Percentiles rank a stretch among this genome's conserved stretches.
Evolutionary conservation across 2,888 invertebrate species (phyloP).

Genomic region (Siphlonurus alternatus): DNA sequence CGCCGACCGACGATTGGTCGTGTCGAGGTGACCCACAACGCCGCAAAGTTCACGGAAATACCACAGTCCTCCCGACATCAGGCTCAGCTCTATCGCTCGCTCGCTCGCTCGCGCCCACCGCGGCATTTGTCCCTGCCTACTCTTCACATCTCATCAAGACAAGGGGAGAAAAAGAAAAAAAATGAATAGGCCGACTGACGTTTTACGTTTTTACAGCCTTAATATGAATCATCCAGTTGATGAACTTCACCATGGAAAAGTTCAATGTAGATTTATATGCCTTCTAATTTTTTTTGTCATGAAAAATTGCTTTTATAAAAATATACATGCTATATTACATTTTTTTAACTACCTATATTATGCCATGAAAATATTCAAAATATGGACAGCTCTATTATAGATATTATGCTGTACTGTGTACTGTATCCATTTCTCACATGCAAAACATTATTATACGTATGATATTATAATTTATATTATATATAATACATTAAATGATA

Average conservation of each 20-base stretch:
- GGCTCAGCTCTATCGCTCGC: too few species aligned
- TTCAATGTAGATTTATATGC: not conserved
- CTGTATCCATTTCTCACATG: too few species aligned
- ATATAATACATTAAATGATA: too few species aligned
- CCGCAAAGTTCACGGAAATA: not conserved
- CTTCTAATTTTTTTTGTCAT: not conserved
- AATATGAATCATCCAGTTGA: not conserved
- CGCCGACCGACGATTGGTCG: too few species aligned
- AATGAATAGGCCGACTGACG: too few species aligned
- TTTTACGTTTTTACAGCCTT: not conserved
- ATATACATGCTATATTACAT: too few species aligned
- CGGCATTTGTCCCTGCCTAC: not conserved
- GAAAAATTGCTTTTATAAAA: not conserved
- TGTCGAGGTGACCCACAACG: not conserved
- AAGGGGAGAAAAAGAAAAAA: not conserved
- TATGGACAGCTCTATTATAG: too few species aligned
- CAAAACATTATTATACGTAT: too few species aligned
- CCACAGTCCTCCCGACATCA: not conserved
- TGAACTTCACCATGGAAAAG: not conserved
- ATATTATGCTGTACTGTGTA: too few species aligned
- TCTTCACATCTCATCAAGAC: not conserved
- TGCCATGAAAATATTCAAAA: too few species aligned
- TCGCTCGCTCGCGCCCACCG: not conserved
- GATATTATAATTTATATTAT: too few species aligned
- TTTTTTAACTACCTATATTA: too few species aligned